phyloP scores from a whole-genome alignment of 1,140 invertebrate genomes.

The Eufriesea mexicana region DNA sequence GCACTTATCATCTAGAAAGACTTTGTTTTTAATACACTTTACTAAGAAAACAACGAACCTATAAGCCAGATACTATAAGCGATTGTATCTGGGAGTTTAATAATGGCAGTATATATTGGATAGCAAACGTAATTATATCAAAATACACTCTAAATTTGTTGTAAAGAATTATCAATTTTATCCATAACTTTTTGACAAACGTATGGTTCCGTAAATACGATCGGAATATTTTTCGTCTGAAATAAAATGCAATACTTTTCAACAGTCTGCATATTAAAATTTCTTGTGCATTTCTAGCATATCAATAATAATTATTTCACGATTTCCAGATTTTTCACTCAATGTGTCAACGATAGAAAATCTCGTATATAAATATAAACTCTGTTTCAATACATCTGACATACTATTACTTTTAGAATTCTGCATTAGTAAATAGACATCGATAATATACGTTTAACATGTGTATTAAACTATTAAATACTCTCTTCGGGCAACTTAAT shows the following conservation, averaged over 20 bases:
- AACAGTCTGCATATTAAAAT: constrained; percentile 37
- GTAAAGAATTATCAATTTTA: not conserved
- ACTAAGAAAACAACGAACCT: constrained; percentile 38
- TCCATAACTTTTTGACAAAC: not conserved
- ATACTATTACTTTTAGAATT: constrained; percentile 38
- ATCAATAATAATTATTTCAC: not conserved
- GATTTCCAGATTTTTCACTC: not conserved
- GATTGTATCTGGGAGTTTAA: constrained; percentile 33
- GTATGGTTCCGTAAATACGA: constrained; percentile 6
- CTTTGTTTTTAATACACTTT: constrained; percentile 11
- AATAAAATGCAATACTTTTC: constrained; percentile 42
- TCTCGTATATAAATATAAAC: constrained; percentile 45
- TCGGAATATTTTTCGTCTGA: constrained; percentile 18
- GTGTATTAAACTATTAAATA: constrained; percentile 68
- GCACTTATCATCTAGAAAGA: constrained; percentile 43
- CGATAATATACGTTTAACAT: constrained; percentile 47
- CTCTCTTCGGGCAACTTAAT: constrained; percentile 65
- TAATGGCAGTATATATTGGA: constrained; percentile 63
- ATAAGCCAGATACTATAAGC: constrained; percentile 40
- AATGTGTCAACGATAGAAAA: constrained; percentile 26
- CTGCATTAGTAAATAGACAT: constrained; percentile 51
- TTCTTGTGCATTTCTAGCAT: constrained; percentile 3
- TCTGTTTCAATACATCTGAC: constrained; percentile 26
- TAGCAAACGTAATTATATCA: constrained; percentile 46
- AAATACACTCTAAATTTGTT: constrained; percentile 35